Base-by-base conservation (phyloP, 92 coral and sea anemone species). In the Diadumene lineata region DNA sequence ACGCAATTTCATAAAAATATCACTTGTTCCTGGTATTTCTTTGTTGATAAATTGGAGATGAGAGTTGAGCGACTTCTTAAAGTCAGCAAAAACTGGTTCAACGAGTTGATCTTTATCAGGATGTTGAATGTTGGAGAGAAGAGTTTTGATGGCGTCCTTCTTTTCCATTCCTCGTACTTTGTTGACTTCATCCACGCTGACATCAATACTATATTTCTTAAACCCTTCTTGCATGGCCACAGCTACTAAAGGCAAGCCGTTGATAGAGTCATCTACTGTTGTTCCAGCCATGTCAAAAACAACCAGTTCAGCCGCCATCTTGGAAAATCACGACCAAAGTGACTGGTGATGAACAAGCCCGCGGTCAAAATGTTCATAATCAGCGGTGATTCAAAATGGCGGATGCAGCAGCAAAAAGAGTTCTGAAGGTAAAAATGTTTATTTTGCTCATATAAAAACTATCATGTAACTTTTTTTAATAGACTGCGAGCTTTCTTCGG, bases 261-360 rank as follows among this genome's bases (percentile, higher is more conserved):
- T 79, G 8, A 94, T 66, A n/a, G 92, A 64, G 68, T 94, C 98
- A 76, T 94, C 92, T 2, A 91, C 92, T 26, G 97, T 94, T 48
- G 98, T 94, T 48, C 98, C 98, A 23, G 97, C 98, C 58, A 94
- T 79, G 80, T 94, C 98, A 63, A 94, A 94, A 70, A 94, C 89
- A 21, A 88, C 90, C 27, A 94, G 84, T 63, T 91, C 43, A n/a
- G 88, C 87, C 75, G 87, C 87, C 91, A 82, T 82, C 38, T 72
- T 82, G 77, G 38, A 48, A 53, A 9, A 19, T 29, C 33, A 7
- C 46, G 16, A 13, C 63, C 18, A 30, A 34, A 31, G 75, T 1
- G 50, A n/a, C 71, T 66, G 55, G 22, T 51, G 31, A 62, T 21
- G 7, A 62, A 30, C 2, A 43, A 62, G 68, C 68, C 56, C 66